Evolutionary conservation across 2,888 invertebrate genomes (phyloP).

Genomic region (Blera fallax): DNA sequence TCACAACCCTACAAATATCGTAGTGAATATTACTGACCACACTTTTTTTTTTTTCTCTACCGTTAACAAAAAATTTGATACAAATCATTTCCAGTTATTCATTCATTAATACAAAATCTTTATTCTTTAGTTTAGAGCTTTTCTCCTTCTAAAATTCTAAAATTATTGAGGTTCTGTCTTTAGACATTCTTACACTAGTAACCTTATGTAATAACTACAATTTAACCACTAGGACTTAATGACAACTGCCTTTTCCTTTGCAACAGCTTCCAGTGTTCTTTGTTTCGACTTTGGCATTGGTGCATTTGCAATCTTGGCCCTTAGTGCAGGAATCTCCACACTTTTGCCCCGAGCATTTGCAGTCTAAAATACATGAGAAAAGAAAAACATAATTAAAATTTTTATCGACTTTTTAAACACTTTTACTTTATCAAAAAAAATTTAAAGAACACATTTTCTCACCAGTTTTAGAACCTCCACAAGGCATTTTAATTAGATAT

Average conservation of each 20-base stretch:
- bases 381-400: not conserved
- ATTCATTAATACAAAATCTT: not conserved
- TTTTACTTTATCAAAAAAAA: not conserved
- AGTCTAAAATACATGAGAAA: constrained; percentile 29
- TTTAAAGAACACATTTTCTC: not conserved
- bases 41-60: no score
- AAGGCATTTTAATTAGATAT: constrained; percentile 59
- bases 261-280: constrained; percentile 45
- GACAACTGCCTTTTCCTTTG: constrained; percentile 51
- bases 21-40: no score
- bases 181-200: not conserved
- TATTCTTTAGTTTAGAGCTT: not conserved
- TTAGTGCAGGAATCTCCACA: constrained; percentile 45
- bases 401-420: not conserved
- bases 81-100: not conserved
- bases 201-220: not conserved
- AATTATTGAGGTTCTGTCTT: not conserved
- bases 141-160: not conserved
- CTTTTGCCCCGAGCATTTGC: constrained; percentile 55
- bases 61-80: not conserved
- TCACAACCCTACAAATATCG: no score
- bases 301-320: constrained; percentile 51
- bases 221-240: not conserved
- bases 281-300: constrained; percentile 18
- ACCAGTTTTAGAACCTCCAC: constrained; percentile 60